phyloP scores from a whole-genome alignment of 1,140 invertebrate species.

The Daktulosphaira vitifoliae region DNA sequence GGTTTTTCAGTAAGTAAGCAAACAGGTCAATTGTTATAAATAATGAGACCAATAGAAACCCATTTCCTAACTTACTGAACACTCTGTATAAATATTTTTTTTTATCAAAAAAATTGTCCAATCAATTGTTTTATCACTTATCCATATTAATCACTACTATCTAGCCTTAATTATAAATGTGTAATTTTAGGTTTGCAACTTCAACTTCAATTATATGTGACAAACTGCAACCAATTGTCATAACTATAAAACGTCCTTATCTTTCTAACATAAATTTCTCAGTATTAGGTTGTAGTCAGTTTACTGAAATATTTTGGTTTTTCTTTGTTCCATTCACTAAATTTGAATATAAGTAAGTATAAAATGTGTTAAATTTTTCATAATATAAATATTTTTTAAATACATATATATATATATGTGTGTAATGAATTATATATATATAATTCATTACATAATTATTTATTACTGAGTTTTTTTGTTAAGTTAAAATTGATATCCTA shows the following conservation, averaged over 20 bases:
- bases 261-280: constrained; percentile 43
- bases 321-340: constrained; percentile 48
- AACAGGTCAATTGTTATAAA: too few species aligned
- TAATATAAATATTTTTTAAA: background rate
- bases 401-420: background rate
- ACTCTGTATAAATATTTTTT: too few species aligned
- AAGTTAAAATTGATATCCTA: too few species aligned
- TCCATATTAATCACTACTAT: background rate
- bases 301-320: constrained; percentile 47
- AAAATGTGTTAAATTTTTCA: too few species aligned
- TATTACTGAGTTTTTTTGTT: too few species aligned
- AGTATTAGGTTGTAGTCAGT: constrained; percentile 42
- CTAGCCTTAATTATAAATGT: background rate
- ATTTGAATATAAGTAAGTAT: constrained; percentile 45
- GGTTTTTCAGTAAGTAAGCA: too few species aligned
- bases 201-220: constrained; percentile 38
- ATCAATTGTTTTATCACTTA: background rate
- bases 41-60: too few species aligned
- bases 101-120: too few species aligned
- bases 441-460: too few species aligned
- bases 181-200: constrained; percentile 36
- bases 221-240: constrained; percentile 39
- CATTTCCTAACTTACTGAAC: too few species aligned
- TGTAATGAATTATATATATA: background rate
- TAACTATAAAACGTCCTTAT: constrained; percentile 39